A percentile compares a stretch with the other conserved stretches of the same genome.
Conservation (phyloP, 1,140 invertebrate genomes). For the Diabrotica undecimpunctata region DNA sequence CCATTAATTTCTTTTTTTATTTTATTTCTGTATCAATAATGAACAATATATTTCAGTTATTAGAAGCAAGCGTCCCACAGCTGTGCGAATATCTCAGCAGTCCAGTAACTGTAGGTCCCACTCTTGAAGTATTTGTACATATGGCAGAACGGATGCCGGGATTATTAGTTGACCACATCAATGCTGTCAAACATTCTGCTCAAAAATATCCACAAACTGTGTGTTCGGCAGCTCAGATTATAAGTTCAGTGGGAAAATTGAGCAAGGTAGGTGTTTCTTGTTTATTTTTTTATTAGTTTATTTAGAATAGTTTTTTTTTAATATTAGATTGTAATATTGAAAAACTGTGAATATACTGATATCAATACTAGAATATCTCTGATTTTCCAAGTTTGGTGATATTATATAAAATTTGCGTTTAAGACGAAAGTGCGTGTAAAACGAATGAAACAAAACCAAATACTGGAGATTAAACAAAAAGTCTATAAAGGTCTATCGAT, state of each 20-base stretch:
- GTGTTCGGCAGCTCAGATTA: constrained; percentile 61
- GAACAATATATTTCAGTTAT: constrained; percentile 45
- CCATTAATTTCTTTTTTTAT: not conserved
- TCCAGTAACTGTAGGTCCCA: constrained; percentile 55
- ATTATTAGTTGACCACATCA: constrained; percentile 64
- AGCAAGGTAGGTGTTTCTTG: constrained; percentile 57
- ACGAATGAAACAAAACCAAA: no score
- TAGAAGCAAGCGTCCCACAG: constrained; percentile 74
- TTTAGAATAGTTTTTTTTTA: not conserved
- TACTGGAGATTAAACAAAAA: no score
- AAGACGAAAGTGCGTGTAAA: no score
- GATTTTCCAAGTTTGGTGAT: no score
- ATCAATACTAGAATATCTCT: no score
- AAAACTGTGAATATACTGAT: no score
- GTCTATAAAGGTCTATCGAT: no score
- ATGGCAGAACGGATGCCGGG: constrained; percentile 66
- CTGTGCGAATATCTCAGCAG: constrained; percentile 68
- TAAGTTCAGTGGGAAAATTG: constrained; percentile 61
- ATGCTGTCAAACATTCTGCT: constrained; percentile 63
- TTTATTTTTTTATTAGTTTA: constrained; percentile 19
- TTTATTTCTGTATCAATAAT: not conserved
- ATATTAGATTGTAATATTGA: no score
- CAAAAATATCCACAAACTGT: constrained; percentile 64
- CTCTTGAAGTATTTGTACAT: constrained; percentile 74
- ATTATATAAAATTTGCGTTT: no score